phyloP scores from a whole-genome alignment of 2,888 invertebrate species.

The Pyrochroa serraticornis region DNA sequence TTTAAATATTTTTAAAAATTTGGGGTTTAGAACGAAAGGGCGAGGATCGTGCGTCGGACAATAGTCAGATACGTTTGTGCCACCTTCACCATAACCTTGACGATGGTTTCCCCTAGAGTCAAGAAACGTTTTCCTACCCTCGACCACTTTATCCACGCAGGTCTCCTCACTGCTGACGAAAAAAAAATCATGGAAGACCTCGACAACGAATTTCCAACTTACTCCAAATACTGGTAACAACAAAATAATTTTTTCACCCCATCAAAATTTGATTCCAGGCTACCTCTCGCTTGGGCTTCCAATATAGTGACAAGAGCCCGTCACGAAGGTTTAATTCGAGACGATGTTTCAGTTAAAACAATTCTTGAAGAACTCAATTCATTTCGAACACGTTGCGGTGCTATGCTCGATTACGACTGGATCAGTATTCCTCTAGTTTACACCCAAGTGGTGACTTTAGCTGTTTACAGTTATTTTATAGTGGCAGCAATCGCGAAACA shows the following conservation, averaged over 20 bases:
- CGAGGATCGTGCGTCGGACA: conserved; percentile 77
- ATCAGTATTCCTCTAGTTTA: conserved; percentile 81
- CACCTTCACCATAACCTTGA: conserved; percentile 81
- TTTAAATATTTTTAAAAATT: conserved; percentile 6
- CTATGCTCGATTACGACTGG: conserved; percentile 76
- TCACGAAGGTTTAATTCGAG: conserved; percentile 83
- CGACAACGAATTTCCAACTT: conserved; percentile 79
- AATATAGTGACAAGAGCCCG: conserved; percentile 84
- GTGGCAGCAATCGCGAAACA: conserved; percentile 88
- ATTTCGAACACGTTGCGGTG: conserved; percentile 77
- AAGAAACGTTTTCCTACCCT: conserved; percentile 88
- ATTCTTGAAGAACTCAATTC: conserved; percentile 83
- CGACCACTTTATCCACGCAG: conserved; percentile 81
- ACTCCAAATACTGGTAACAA: conserved; percentile 82
- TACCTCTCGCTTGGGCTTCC: conserved; percentile 89
- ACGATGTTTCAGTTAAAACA: conserved; percentile 87
- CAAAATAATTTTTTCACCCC: background rate
- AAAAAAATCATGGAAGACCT: conserved; percentile 76
- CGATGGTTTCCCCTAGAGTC: conserved; percentile 83
- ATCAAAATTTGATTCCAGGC: conserved; percentile 52
- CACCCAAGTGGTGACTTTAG: conserved; percentile 87
- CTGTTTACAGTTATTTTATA: conserved; percentile 88
- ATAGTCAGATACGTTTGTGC: conserved; percentile 82
- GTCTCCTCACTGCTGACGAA: conserved; percentile 80
- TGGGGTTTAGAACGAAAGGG: conserved; percentile 75